phyloP scores from a whole-genome alignment of 2,888 invertebrate species.

The Campopleginae sp. region DNA sequence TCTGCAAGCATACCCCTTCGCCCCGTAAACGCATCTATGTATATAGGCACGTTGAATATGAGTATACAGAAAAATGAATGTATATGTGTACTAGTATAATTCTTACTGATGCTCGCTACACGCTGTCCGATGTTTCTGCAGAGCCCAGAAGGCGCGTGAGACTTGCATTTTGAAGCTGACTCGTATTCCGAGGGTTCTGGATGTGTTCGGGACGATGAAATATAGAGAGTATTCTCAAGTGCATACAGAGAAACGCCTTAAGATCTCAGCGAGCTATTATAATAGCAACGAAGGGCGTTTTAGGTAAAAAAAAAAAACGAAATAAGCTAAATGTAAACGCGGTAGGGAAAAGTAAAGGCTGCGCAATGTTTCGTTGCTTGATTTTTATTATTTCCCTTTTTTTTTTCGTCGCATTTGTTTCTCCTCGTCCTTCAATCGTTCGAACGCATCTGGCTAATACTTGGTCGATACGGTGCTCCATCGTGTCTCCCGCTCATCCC shows the following conservation, averaged over 20 bases:
- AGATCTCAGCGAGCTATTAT: conserved; percentile 24
- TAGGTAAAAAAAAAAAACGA: conserved; percentile 31
- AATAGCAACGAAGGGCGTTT: conserved; percentile 29
- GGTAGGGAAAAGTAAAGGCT: conserved; percentile 55
- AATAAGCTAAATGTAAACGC: conserved; percentile 32
- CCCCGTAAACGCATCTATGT: conserved; percentile 13
- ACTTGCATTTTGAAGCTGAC: conserved; percentile 62
- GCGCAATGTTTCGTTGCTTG: conserved; percentile 40
- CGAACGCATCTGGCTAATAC: conserved; percentile 22
- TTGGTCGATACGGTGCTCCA: conserved; percentile 12
- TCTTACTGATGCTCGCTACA: conserved; percentile 35
- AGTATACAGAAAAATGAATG: conserved; percentile 1
- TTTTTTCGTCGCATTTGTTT: conserved; percentile 1
- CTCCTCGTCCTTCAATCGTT: conserved; percentile 14
- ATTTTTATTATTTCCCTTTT: conserved; percentile 17
- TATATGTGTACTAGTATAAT: conserved; percentile 42
- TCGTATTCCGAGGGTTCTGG: conserved; percentile 52
- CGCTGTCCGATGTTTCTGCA: conserved; percentile 46
- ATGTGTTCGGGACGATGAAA: conserved; percentile 31
- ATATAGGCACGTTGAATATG: background rate
- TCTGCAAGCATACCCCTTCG: conserved; percentile 61
- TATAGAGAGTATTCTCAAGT: conserved; percentile 26
- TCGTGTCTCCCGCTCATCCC: conserved; percentile 12
- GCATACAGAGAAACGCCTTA: conserved; percentile 30
- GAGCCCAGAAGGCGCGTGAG: conserved; percentile 33